Base-by-base conservation (phyloP, 2,888 invertebrate genomes). In the Dryobotodes eremita region DNA sequence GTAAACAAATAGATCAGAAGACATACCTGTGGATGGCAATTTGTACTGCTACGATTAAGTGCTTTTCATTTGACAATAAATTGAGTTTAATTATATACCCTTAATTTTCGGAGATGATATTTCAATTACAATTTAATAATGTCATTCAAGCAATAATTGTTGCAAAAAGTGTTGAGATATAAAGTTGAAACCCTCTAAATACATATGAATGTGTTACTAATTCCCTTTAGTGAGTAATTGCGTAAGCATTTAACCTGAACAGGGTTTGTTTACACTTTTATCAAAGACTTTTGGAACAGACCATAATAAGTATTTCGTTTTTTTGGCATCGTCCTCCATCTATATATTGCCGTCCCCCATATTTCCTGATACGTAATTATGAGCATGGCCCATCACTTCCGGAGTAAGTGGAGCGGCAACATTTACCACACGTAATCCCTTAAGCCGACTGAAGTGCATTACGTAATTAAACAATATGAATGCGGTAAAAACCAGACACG, bases 401-500 rank as follows among this genome's bases (percentile, higher is more conserved):
- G 42, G 75, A 68, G 82, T 71, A 75, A 70, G 82, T 71, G 59
- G 62, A 75, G 75, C 84, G 71, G 50, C 72, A 75, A 85, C 82
- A 71, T 85, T 61, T 66, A 71, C 77, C 78, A 85, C 68, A 75
- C 73, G 65, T 77, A 84, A 84, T 84, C 84, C 77, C 69, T 36
- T 84, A 84, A 84, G 85, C 84, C 68, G 74, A 72, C 68, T 71
- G 84, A 78, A 82, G 79, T 84, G 84, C 84, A 85, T 84, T 84
- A 85, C 84, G 72, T 85, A 82, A 84, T 84, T 82, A 84, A 85
- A 85, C 85, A 79, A 79, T 79, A 85, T 85, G 84, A 85, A 78
- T 82, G 78, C 85, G 74, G 84, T 75, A 77, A 80, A 84, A 84
- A 85, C 77, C 69, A 57, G 36, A 59, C 61, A 57, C 6, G 26